A percentile compares a stretch with the other conserved stretches of the same genome.
phyloP scores from a whole-genome alignment of 2,113 vertebrate species.

The Meriones unguiculatus region DNA sequence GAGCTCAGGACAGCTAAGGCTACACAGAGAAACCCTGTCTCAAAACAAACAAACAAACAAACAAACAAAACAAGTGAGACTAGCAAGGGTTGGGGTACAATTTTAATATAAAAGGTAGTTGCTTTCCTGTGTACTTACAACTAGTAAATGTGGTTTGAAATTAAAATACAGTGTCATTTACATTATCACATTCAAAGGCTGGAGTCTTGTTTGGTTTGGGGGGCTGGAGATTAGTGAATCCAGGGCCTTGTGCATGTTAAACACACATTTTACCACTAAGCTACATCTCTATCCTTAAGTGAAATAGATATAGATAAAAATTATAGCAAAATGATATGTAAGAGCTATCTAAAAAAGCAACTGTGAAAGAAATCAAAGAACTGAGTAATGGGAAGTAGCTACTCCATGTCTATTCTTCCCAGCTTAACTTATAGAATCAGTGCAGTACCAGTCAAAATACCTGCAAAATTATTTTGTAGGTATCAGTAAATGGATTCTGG shows the following conservation, averaged over 20 bases:
- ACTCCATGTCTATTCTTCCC: neutral
- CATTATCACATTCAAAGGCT: neutral
- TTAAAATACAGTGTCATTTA: neutral
- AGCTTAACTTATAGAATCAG: neutral
- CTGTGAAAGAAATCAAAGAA: neutral
- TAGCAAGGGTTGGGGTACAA: neutral
- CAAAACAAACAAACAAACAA: too few relatives aligned
- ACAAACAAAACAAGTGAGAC: neutral
- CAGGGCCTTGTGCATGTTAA: neutral
- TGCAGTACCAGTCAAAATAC: neutral
- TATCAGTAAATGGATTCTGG: neutral
- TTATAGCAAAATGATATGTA: neutral
- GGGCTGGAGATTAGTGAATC: neutral
- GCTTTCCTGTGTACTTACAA: neutral
- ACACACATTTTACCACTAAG: neutral
- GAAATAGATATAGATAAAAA: neutral
- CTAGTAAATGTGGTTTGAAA: neutral
- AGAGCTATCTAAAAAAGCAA: neutral
- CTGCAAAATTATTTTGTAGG: neutral
- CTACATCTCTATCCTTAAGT: neutral
- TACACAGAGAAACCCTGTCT: too few relatives aligned
- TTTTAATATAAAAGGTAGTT: neutral
- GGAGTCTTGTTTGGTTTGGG: neutral
- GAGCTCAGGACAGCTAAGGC: too few relatives aligned
- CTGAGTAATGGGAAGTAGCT: too few relatives aligned